These are phyloP conservation scores for Athalia circularis DNA, from an alignment of 2,888 invertebrate species.

Conservation along the genomic window DNA sequence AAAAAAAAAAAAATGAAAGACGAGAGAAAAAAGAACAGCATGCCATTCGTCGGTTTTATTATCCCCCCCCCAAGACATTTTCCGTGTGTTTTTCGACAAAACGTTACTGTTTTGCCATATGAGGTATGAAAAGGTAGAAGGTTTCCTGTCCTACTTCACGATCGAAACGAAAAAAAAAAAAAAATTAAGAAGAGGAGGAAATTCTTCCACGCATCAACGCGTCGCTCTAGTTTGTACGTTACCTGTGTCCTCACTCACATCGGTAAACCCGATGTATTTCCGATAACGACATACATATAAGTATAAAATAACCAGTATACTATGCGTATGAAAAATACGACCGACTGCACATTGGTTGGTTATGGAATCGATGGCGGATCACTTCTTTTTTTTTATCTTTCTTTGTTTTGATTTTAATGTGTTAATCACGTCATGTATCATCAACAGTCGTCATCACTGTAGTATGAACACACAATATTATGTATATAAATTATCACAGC, in stretches of 20 bases:
- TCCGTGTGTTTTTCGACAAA: neutral
- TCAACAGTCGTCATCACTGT: no score
- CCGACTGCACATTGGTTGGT: no score
- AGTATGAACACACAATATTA: neutral
- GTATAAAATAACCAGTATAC: neutral
- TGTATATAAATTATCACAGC: neutral
- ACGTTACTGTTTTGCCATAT: neutral
- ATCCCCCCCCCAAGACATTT: neutral
- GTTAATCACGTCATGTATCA: no score
- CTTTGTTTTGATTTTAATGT: no score
- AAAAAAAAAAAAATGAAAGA: slow-evolving; percentile 17
- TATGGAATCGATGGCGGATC: no score
- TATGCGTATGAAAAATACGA: no score
- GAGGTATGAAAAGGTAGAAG: slow-evolving; percentile 23
- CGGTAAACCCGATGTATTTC: neutral
- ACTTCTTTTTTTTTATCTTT: no score
- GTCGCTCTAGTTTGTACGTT: neutral
- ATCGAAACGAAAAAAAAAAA: no score
- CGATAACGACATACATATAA: neutral
- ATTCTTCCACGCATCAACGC: neutral
- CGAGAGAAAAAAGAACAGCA: slow-evolving; percentile 1
- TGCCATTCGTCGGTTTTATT: slow-evolving; percentile 17
- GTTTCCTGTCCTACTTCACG: neutral
- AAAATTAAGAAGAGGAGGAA: neutral
- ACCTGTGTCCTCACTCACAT: neutral